These are phyloP conservation scores for Typhlomys cinereus DNA, from an alignment of 2,113 vertebrate species.

Conservation along the genomic window DNA sequence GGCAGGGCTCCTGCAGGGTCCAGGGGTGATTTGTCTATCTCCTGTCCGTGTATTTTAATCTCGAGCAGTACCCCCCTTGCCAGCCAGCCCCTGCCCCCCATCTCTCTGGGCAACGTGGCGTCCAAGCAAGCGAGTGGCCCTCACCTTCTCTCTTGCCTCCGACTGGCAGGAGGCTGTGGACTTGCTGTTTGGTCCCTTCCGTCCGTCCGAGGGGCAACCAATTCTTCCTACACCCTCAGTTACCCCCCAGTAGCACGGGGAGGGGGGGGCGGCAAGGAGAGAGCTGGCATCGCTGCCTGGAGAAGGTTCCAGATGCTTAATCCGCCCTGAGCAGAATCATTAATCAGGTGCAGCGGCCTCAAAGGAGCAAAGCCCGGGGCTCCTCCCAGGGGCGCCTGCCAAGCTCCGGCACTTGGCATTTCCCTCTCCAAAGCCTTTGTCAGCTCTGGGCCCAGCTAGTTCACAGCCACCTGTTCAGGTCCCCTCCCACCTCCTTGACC, in stretches of 20 bases:
- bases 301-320: slow-evolving; percentile 40
- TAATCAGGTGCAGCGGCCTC: slow-evolving; percentile 54
- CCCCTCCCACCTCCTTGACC: slow-evolving; percentile 49
- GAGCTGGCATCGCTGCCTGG: slow-evolving; percentile 36
- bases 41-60: too few relatives aligned
- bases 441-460: neutral
- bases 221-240: neutral
- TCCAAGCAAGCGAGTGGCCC: too few relatives aligned
- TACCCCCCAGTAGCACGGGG: neutral
- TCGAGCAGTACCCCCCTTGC: too few relatives aligned
- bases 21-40: neutral
- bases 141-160: neutral
- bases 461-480: slow-evolving; percentile 41
- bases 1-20: too few relatives aligned
- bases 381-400: slow-evolving; percentile 35
- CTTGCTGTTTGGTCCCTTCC: neutral
- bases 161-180: neutral
- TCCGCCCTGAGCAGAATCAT: slow-evolving; percentile 48
- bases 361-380: slow-evolving; percentile 42
- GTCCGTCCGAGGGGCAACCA: neutral
- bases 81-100: neutral
- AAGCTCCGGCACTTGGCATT: neutral
- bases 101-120: too few relatives aligned
- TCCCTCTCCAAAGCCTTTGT: slow-evolving; percentile 50
- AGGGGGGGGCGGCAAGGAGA: neutral